Conservation (phyloP, 2,888 invertebrate species). For the Hirtodrosophila confusa region DNA sequence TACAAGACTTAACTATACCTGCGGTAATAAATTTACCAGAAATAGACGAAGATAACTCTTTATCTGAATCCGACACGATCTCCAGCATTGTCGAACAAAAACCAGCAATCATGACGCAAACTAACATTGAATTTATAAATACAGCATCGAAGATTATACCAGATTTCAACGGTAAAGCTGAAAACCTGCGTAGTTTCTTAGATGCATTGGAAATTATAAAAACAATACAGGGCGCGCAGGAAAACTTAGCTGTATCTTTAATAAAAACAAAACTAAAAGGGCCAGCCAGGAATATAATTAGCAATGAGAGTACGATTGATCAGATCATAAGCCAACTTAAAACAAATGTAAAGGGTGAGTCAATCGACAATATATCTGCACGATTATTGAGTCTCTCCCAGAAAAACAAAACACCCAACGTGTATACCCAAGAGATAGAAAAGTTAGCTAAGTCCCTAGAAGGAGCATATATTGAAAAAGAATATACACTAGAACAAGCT, state of each 20-base stretch:
- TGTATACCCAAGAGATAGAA: conserved; percentile 1
- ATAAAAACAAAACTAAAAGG: conserved; percentile 9
- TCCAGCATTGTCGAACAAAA: not conserved
- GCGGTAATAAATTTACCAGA: conserved; percentile 9
- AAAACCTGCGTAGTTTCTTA: conserved; percentile 13
- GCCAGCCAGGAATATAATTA: conserved; percentile 1
- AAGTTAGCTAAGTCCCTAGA: conserved; percentile 2
- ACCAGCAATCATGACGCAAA: conserved; percentile 6
- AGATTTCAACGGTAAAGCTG: conserved; percentile 10
- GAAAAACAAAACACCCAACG: not conserved
- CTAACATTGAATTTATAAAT: conserved; percentile 12
- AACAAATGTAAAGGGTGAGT: not conserved
- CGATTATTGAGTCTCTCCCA: not conserved
- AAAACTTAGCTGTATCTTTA: conserved; percentile 6
- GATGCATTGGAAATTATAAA: conserved; percentile 12
- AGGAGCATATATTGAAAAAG: conserved; percentile 3
- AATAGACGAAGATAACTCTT: conserved; percentile 1
- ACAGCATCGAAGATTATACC: conserved; percentile 7
- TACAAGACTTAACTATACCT: conserved; percentile 5
- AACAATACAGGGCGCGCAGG: conserved; percentile 2
- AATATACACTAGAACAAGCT: conserved; percentile 6
- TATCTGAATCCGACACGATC: not conserved
- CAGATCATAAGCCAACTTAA: too few relatives aligned
- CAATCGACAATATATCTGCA: conserved; percentile 1
- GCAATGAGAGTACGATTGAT: conserved; percentile 7